phyloP scores from a whole-genome alignment of 2,113 vertebrate genomes.

The Pteruthius melanotis region DNA sequence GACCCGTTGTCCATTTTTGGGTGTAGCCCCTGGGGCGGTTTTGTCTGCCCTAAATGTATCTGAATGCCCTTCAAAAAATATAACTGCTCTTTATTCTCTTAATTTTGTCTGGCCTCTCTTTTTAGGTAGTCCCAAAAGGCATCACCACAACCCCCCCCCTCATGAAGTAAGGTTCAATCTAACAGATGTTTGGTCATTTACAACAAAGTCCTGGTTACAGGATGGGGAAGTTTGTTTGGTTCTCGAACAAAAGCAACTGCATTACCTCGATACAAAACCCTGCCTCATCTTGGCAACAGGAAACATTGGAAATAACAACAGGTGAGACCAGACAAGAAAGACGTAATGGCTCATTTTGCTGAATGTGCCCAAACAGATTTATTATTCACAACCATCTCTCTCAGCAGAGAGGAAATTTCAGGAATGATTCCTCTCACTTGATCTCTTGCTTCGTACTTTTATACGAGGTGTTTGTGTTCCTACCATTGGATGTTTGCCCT shows the following conservation, averaged over 20 bases:
- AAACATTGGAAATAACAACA: constrained; percentile 34
- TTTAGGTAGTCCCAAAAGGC: background rate
- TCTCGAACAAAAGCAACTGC: background rate
- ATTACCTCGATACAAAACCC: background rate
- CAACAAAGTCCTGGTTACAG: background rate
- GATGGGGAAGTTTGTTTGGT: background rate
- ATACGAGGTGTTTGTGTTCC: background rate
- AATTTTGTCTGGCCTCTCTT: background rate
- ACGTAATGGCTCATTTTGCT: background rate
- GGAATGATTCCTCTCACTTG: background rate
- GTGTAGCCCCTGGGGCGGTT: background rate
- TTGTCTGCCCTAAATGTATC: background rate
- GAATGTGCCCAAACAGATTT: background rate
- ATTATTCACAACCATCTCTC: background rate
- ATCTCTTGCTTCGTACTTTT: background rate
- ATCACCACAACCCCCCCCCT: background rate
- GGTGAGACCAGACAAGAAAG: constrained; percentile 32
- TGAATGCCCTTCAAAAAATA: background rate
- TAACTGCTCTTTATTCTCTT: background rate
- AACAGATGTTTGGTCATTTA: constrained; percentile 44
- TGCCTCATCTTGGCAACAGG: background rate
- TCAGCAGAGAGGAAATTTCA: background rate
- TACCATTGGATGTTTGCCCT: background rate
- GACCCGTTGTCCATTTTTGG: background rate
- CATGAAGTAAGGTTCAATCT: background rate